These are phyloP conservation scores for Eutrigla gurnardus DNA, from an alignment of 2,797 vertebrate species.

Conservation along the genomic window DNA sequence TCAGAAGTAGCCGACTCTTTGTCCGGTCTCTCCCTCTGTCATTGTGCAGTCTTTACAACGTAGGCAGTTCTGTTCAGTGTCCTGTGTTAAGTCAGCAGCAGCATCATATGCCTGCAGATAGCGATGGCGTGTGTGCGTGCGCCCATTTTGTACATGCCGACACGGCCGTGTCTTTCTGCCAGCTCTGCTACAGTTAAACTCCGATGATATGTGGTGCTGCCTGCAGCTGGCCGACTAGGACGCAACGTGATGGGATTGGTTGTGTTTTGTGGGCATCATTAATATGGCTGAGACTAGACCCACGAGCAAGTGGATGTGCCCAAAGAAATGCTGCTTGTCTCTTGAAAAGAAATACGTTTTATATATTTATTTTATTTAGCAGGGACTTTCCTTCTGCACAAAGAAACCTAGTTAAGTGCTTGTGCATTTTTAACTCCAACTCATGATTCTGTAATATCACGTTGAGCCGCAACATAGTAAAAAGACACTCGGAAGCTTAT, in stretches of 20 bases:
- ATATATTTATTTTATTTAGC: not conserved
- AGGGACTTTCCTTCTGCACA: not conserved
- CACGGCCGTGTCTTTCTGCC: conserved; percentile 61
- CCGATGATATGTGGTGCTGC: conserved; percentile 49
- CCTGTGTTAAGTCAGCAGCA: conserved; percentile 21
- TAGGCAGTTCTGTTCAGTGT: conserved; percentile 13
- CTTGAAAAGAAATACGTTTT: conserved; percentile 25
- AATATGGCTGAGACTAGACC: conserved; percentile 37
- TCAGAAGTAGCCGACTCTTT: not conserved
- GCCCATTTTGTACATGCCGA: conserved; percentile 28
- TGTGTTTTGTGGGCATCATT: conserved; percentile 44
- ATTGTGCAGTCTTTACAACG: not conserved
- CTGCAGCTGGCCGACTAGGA: conserved; percentile 42
- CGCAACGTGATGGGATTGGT: conserved; percentile 45
- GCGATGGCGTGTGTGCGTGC: conserved; percentile 7
- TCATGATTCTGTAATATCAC: not conserved
- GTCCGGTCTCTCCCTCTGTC: not conserved
- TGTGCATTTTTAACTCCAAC: not conserved
- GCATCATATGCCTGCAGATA: conserved; percentile 41
- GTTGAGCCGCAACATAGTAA: not conserved
- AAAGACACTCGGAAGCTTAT: conserved; percentile 8
- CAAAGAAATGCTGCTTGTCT: conserved; percentile 17
- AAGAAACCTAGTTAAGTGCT: not conserved
- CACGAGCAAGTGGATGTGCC: conserved; percentile 23
- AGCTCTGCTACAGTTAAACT: conserved; percentile 56